phyloP scores from a whole-genome alignment of 2,888 invertebrate species.

The Saturnia japonica region DNA sequence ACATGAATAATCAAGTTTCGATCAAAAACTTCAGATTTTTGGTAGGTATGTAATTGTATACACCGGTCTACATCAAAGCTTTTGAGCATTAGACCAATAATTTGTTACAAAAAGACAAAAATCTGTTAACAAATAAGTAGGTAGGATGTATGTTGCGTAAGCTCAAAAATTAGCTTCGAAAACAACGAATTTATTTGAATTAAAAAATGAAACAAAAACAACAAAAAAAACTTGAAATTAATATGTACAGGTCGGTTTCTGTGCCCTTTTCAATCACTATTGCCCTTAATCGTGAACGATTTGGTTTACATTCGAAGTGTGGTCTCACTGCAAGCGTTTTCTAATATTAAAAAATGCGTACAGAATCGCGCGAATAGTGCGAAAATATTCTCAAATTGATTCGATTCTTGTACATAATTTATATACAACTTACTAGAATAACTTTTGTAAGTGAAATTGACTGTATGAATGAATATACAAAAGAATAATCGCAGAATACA shows the following conservation, averaged over 20 bases:
- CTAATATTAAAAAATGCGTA: conserved; percentile 21
- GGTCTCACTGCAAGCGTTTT: conserved; percentile 32
- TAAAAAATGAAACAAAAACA: conserved; percentile 50
- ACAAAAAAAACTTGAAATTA: conserved; percentile 50
- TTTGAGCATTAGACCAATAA: background rate
- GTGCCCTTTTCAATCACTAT: conserved; percentile 79
- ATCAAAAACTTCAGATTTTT: background rate
- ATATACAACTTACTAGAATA: too few species aligned
- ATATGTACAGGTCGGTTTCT: conserved; percentile 56
- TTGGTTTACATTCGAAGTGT: conserved; percentile 57
- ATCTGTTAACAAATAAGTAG: conserved; percentile 9
- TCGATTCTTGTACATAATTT: background rate
- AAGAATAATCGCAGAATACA: too few species aligned
- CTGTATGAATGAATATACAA: too few species aligned
- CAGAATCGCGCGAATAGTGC: too few species aligned
- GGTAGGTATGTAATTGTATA: background rate
- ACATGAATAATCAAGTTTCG: background rate
- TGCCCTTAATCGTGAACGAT: conserved; percentile 76
- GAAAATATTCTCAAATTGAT: background rate
- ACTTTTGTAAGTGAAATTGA: too few species aligned
- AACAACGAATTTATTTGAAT: conserved; percentile 40
- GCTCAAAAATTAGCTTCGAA: background rate
- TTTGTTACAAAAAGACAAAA: conserved; percentile 5
- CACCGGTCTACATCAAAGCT: background rate
- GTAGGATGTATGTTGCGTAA: conserved; percentile 10